Evolutionary conservation across 2,113 vertebrate species (phyloP).

Genomic region (Ceratotherium simum): DNA sequence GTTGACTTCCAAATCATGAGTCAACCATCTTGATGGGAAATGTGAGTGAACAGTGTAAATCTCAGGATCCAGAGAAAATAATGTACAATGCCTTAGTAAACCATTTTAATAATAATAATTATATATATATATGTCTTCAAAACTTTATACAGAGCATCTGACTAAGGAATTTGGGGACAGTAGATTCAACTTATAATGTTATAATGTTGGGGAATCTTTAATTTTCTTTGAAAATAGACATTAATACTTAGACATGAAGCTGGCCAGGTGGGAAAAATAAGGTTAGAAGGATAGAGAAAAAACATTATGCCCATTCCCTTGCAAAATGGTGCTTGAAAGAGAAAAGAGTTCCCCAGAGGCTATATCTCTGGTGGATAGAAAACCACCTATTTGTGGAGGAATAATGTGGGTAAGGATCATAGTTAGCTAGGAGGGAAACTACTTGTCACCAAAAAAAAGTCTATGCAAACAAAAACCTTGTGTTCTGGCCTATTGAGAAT

Average conservation of each 20-base stretch:
- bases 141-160: neutral
- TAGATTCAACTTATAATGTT: neutral
- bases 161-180: neutral
- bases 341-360: neutral
- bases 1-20: neutral
- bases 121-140: neutral
- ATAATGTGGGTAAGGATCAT: neutral
- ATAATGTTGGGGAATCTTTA: neutral
- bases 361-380: neutral
- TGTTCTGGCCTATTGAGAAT: slow-evolving; percentile 15
- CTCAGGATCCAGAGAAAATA: neutral
- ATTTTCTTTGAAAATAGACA: slow-evolving; percentile 42
- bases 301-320: neutral
- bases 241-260: slow-evolving; percentile 15
- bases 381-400: neutral
- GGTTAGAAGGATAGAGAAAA: neutral
- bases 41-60: neutral
- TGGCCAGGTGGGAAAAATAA: slow-evolving; percentile 29
- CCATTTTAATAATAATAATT: neutral
- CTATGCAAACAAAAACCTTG: slow-evolving; percentile 36
- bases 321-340: neutral
- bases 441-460: neutral
- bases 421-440: neutral
- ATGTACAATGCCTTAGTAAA: neutral
- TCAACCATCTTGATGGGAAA: neutral